Conservation (phyloP, 1,140 invertebrate species). For the Plodia interpunctella region DNA sequence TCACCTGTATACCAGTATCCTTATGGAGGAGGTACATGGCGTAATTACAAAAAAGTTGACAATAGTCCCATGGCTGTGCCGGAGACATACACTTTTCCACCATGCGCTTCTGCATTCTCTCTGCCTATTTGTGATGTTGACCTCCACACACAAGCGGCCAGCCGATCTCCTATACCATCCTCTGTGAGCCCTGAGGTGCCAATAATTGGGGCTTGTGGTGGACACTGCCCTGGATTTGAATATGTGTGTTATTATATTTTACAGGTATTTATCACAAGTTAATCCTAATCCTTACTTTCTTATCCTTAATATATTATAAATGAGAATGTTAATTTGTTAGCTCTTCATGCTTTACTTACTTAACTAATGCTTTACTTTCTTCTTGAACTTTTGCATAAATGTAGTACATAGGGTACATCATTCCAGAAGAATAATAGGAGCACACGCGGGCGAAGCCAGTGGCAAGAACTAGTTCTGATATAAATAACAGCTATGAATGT, state of each 20-base stretch:
- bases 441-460: no score
- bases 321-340: no score
- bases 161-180: conserved; percentile 45
- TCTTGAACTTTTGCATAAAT: no score
- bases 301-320: no score
- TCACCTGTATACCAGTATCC: conserved; percentile 71
- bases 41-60: conserved; percentile 47
- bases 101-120: conserved; percentile 63
- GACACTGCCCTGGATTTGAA: conserved; percentile 81
- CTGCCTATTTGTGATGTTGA: conserved; percentile 55
- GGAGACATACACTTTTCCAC: conserved; percentile 52
- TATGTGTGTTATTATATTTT: conserved; percentile 82
- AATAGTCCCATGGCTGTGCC: conserved; percentile 33
- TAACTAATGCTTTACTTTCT: no score
- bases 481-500: no score
- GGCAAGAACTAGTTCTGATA: no score
- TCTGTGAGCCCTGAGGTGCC: conserved; percentile 66
- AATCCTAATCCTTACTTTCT: no score
- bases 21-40: conserved; percentile 55
- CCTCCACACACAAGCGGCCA: conserved; percentile 27
- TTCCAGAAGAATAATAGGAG: no score
- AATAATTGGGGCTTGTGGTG: conserved; percentile 79
- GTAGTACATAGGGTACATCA: no score
- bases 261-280: conserved; percentile 40
- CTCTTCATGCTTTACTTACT: no score